phyloP scores from a whole-genome alignment of 1,140 invertebrate genomes.

The Trachymyrmex septentrionalis region DNA sequence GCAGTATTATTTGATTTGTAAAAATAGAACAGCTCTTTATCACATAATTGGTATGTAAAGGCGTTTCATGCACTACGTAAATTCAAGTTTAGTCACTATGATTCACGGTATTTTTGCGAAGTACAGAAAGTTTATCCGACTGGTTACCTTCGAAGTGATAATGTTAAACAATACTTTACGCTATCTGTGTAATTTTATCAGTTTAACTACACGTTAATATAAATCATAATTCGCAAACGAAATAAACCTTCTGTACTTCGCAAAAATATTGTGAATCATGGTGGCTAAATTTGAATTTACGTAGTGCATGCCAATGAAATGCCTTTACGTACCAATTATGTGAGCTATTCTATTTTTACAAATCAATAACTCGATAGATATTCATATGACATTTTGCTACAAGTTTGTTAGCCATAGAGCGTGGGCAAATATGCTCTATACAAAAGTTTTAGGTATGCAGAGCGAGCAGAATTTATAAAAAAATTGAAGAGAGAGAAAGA shows the following conservation, averaged over 20 bases:
- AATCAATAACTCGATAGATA: not conserved
- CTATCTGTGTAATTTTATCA: not conserved
- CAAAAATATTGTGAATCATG: not conserved
- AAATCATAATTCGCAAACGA: not conserved
- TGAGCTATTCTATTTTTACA: conserved; percentile 1
- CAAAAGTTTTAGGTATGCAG: too few species aligned
- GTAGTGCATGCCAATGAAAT: not conserved
- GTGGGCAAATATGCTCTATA: too few species aligned
- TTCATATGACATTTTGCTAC: too few species aligned
- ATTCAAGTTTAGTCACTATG: not conserved
- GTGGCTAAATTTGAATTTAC: not conserved
- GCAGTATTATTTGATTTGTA: not conserved
- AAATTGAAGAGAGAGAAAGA: too few species aligned
- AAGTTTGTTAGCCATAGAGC: too few species aligned
- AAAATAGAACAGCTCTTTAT: not conserved
- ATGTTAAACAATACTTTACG: not conserved
- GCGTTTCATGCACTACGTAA: not conserved
- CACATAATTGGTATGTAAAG: not conserved
- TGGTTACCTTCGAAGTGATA: not conserved
- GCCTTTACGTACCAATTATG: not conserved
- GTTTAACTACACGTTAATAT: not conserved
- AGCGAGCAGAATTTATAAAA: too few species aligned
- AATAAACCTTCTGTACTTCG: not conserved
- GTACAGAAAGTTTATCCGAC: not conserved
- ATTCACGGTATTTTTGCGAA: not conserved